These are phyloP conservation scores for Serinus canaria DNA, from an alignment of 2,113 vertebrate species.

Conservation along the genomic window DNA sequence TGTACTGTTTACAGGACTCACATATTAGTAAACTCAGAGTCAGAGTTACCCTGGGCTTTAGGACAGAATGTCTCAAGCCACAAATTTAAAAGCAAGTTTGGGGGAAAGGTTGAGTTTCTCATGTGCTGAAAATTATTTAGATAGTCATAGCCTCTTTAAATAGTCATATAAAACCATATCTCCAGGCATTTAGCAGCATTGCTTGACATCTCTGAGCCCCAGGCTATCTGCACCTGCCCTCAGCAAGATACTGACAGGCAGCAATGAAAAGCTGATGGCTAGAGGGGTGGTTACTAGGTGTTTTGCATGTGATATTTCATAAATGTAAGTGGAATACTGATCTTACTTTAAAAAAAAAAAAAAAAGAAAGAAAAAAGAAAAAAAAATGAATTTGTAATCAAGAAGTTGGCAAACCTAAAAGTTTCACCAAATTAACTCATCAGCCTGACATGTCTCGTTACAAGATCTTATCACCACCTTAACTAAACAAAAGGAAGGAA, in stretches of 20 bases:
- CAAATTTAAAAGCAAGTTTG: background rate
- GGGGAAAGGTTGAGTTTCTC: background rate
- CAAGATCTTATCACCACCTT: background rate
- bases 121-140: background rate
- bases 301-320: background rate
- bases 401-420: background rate
- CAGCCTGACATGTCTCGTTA: background rate
- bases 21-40: background rate
- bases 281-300: background rate
- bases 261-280: background rate
- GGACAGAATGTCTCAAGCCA: background rate
- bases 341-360: background rate
- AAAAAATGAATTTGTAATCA: background rate
- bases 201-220: background rate
- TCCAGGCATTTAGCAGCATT: background rate
- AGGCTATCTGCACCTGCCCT: slow-evolving; percentile 39
- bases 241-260: slow-evolving; percentile 26
- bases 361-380: too few relatives aligned
- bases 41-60: background rate
- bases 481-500: background rate
- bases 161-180: background rate
- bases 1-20: background rate
- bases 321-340: background rate
- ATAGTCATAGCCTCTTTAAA: background rate
- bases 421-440: slow-evolving; percentile 18